Evolutionary conservation across 2,888 invertebrate species (phyloP).

Genomic region (Eristalis pertinax): DNA sequence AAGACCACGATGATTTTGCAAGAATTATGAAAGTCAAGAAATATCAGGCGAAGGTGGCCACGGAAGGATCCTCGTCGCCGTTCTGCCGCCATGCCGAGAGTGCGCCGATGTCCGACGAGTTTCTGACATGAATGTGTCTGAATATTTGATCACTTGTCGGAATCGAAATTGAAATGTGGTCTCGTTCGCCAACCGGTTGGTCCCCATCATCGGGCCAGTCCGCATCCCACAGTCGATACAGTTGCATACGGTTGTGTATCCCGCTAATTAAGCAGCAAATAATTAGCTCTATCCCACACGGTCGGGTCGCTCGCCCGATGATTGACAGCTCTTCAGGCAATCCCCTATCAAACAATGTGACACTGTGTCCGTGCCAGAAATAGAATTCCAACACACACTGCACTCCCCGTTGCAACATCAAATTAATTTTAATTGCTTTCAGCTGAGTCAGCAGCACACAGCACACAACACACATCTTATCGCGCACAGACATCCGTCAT

Average conservation of each 20-base stretch:
- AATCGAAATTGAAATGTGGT: constrained; percentile 47
- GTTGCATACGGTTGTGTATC: constrained; percentile 9
- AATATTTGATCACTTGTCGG: constrained; percentile 66
- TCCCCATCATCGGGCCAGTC: not conserved
- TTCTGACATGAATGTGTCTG: constrained; percentile 64
- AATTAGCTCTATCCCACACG: constrained; percentile 32
- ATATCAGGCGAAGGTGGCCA: constrained; percentile 37
- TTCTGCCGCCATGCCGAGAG: not conserved
- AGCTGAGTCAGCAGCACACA: not conserved
- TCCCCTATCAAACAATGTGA: constrained; percentile 39
- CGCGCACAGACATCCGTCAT: constrained; percentile 62
- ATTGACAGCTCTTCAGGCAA: constrained; percentile 58
- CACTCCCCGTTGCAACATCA: not conserved
- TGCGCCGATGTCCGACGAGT: constrained; percentile 52
- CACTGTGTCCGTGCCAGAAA: constrained; percentile 38
- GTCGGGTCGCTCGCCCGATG: constrained; percentile 10
- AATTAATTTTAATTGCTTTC: constrained; percentile 45
- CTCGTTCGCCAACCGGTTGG: constrained; percentile 22
- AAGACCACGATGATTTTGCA: constrained; percentile 53
- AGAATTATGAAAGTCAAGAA: constrained; percentile 62
- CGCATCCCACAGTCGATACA: constrained; percentile 27
- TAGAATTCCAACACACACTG: not conserved
- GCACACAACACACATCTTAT: constrained; percentile 43
- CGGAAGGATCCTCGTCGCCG: not conserved
- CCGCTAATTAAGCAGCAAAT: constrained; percentile 48